These are phyloP conservation scores for Geotrupes spiniger DNA, from an alignment of 2,888 invertebrate species.

Conservation along the genomic window DNA sequence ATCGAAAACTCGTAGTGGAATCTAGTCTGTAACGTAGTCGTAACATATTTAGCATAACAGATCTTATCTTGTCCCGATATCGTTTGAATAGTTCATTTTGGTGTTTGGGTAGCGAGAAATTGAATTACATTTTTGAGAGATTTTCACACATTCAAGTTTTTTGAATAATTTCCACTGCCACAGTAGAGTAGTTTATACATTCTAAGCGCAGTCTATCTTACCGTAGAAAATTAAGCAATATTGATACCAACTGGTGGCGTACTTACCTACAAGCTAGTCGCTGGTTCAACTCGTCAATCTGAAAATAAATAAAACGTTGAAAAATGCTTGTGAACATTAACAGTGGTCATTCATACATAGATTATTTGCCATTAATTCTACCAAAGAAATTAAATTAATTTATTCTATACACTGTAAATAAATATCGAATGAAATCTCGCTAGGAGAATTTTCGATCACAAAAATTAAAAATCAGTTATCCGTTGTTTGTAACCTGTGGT, in stretches of 20 bases:
- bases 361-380: no score
- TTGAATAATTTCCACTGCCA: slow-evolving; percentile 47
- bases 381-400: no score
- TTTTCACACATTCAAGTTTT: slow-evolving; percentile 20
- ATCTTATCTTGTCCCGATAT: slow-evolving; percentile 13
- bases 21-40: slow-evolving; percentile 20
- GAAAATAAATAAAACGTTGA: not conserved
- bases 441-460: no score
- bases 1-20: slow-evolving; percentile 17
- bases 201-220: slow-evolving; percentile 19
- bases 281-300: not conserved
- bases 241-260: slow-evolving; percentile 7
- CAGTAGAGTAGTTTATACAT: slow-evolving; percentile 30
- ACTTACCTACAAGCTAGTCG: slow-evolving; percentile 6
- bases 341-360: not conserved
- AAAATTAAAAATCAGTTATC: no score
- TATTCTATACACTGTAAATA: no score
- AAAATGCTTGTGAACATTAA: not conserved
- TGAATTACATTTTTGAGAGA: slow-evolving; percentile 11
- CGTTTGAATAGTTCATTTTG: slow-evolving; percentile 14
- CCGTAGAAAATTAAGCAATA: slow-evolving; percentile 16
- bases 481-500: not conserved
- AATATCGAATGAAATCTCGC: no score
- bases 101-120: slow-evolving; percentile 12
- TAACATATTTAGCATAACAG: slow-evolving; percentile 14